Evolutionary conservation across 1,140 invertebrate species (phyloP).

Genomic region (Medauroidea extradentata): DNA sequence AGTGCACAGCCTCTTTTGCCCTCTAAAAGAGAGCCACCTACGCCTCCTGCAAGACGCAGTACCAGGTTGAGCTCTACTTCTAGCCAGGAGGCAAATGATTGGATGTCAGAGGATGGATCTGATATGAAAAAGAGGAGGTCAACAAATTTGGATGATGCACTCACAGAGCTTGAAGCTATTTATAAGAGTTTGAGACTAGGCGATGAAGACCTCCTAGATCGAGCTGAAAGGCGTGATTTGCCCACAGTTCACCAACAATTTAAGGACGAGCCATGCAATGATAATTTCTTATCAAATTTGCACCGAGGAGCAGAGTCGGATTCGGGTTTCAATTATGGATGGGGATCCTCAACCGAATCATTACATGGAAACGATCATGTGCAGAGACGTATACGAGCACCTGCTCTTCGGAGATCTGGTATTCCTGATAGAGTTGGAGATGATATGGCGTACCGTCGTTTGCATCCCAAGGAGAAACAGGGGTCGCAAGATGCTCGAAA

Average conservation of each 20-base stretch:
- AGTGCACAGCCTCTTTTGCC: too few relatives aligned
- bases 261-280: background rate
- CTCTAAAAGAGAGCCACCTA: constrained; percentile 4
- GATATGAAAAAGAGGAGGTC: constrained; percentile 54
- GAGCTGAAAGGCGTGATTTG: constrained; percentile 69
- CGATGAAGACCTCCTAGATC: constrained; percentile 75
- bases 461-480: constrained; percentile 50
- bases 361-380: constrained; percentile 5
- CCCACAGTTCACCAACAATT: constrained; percentile 46
- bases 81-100: constrained; percentile 12
- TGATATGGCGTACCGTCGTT: constrained; percentile 73
- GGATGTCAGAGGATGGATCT: constrained; percentile 23
- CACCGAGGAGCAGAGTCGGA: constrained; percentile 8
- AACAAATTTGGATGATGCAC: constrained; percentile 76
- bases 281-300: too few relatives aligned
- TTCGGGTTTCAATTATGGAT: constrained; percentile 20
- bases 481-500: constrained; percentile 46
- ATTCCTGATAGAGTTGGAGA: constrained; percentile 63
- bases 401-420: constrained; percentile 38
- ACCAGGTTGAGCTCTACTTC: constrained; percentile 14
- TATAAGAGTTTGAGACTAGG: constrained; percentile 77
- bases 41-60: constrained; percentile 16
- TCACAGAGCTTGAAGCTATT: constrained; percentile 83
- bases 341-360: constrained; percentile 25
- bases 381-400: constrained; percentile 30